Evolutionary conservation across 2,888 invertebrate species (phyloP).

Genomic region (Myathropa florea): DNA sequence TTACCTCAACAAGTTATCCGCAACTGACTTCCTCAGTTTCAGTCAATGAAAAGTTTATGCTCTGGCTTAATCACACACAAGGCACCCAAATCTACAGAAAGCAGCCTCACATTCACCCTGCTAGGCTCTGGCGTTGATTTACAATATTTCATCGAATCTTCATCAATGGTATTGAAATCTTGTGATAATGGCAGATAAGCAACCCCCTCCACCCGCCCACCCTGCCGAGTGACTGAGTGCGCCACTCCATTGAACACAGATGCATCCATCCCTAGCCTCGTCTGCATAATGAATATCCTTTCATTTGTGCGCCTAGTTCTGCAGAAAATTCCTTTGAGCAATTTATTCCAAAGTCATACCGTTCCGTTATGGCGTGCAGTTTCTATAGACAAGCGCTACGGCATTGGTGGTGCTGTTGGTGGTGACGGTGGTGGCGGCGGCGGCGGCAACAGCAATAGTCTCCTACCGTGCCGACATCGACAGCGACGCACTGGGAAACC

Average conservation of each 20-base stretch:
- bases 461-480: background rate
- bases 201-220: background rate
- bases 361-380: background rate
- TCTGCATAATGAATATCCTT: background rate
- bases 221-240: background rate
- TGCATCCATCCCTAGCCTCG: background rate
- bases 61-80: background rate
- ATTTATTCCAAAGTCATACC: slow-evolving; percentile 8
- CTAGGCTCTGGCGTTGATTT: too few relatives aligned
- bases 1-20: too few relatives aligned
- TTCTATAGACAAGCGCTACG: background rate
- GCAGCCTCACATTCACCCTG: too few relatives aligned
- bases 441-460: background rate
- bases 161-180: background rate
- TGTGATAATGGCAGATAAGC: background rate
- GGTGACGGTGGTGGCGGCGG: too few relatives aligned
- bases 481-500: background rate
- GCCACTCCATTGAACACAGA: background rate
- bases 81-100: background rate
- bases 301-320: background rate
- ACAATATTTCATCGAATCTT: too few relatives aligned
- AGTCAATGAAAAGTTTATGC: too few relatives aligned
- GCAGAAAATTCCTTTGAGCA: slow-evolving; percentile 16
- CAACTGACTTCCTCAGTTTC: too few relatives aligned
- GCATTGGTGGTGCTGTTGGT: background rate